Evolutionary conservation across 2,797 vertebrate genomes (phyloP), one percentile per base, ranked within the genome.

Genomic region (Pipistrellus kuhlii): DNA sequence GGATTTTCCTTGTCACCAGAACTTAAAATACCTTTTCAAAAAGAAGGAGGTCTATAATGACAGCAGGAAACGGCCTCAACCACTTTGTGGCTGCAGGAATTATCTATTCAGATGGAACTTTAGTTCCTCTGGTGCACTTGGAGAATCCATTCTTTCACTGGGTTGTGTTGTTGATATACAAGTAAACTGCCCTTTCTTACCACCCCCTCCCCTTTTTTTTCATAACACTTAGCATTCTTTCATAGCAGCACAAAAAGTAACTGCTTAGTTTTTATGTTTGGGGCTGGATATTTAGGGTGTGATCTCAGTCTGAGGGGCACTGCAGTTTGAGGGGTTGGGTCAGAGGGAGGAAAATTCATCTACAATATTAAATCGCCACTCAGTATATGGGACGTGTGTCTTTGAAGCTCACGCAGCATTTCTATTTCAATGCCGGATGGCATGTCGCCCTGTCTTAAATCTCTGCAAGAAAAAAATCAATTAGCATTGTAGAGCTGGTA

Each of bases 401-500:
- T 96, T 95, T 73, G 95, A 96, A 95, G 96, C 88, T 62, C 72
- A 85, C 38, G 53, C 5, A 93, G 93, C 69, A 82, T 92, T 75
- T 97, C 96, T 84, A 96, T 94, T 85, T 97, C 96, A 97, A 73
- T 88, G 77, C 30, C 17, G 14, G 83, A 88, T 95, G 87, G 62
- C 51, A 82, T 92, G 85, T 80, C 77, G 51, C 83, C 97, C 62
- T 94, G 84, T 72, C 96, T 97, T 97, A 97, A 97, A 97, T 97
- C 89, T 96, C 85, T 97, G 87, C 53, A 97, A 88, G 96, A 97
- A 96, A 97, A 96, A 97, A 97, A 96, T 97, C 96, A 98, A 97
- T 97, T 98, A 98, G 18, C 92, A 76, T 95, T 15, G 17, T 83
- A 96, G 90, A 93, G 95, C 4, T 72, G 88, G 83, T 97, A 97